Evolutionary conservation across 2,888 invertebrate genomes (phyloP), one percentile per base, ranked within the genome.

Genomic region (Physocephala rufipes): DNA sequence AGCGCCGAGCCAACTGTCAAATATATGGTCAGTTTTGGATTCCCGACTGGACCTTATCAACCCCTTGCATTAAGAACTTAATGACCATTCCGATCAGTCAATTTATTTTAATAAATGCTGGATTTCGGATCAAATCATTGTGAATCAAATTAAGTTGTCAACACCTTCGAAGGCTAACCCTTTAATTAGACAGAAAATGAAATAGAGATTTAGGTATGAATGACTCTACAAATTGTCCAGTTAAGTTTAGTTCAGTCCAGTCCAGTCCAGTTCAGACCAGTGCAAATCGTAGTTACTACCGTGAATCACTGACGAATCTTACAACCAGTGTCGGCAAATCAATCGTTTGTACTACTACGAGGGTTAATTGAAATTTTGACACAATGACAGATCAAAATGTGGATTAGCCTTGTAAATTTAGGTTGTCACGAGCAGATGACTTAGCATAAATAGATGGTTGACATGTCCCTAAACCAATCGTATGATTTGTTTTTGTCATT

Each of bases 311-410:
- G 58, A 4, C 43, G 24, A 67, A 58, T 62, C 68, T 49, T 62
- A 15, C 28, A 58, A 13, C 26, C 15, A 58, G 45, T 24, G 30
- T 26, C 58, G 58, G 15, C 15, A 16, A 15, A 58, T 3, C 16
- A 19, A 3, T 58, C 24, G 24, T 55, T 47, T 64, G 1, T 16
- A 47, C 30, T 21, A 21, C 24, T 30, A 7, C 13, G 21, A 19
- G 47, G 55, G 7, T 55, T 61, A 47, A 47, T 62, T 21, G 30
- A 47, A 71, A 73, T 73, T 73, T 73, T 71, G 65, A 74, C 71
- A 80, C 77, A 79, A 80, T 85, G 85, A 85, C 84, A 85, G 84
- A 84, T 81, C 83, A 82, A 83, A 85, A 84, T 79, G 49, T 61
- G 24, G 51, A 43, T 21, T 51, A 62, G 61, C 49, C 30, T 62